Evolutionary conservation across 2,888 invertebrate species (phyloP).

Genomic region (Seira musarum): DNA sequence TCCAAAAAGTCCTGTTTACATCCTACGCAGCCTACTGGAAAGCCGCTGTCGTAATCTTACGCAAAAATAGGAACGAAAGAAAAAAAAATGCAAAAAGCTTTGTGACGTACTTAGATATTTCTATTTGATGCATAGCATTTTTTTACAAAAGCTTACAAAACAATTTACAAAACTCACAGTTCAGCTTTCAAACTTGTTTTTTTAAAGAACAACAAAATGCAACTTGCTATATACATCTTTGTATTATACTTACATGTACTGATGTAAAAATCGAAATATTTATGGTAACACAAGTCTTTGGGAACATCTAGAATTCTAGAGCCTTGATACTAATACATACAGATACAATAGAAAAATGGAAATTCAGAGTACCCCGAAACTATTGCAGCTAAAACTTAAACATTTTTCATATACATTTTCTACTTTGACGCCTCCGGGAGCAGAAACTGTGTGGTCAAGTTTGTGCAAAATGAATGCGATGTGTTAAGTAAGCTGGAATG

Average conservation of each 20-base stretch:
- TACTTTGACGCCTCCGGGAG: too few relatives aligned
- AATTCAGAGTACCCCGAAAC: background rate
- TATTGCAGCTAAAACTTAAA: background rate
- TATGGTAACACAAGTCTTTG: constrained; percentile 54
- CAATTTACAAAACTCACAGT: background rate
- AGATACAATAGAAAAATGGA: background rate
- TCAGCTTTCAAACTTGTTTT: background rate
- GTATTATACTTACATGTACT: background rate
- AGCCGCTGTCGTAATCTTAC: background rate
- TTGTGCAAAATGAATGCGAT: too few relatives aligned
- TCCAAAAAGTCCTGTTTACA: background rate
- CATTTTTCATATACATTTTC: too few relatives aligned
- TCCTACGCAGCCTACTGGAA: background rate
- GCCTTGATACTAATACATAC: background rate
- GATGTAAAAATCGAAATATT: background rate
- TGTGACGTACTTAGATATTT: too few relatives aligned
- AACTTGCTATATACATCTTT: background rate
- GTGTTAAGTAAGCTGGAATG: too few relatives aligned
- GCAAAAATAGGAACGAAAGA: background rate
- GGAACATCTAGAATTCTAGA: constrained; percentile 21
- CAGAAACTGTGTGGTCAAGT: too few relatives aligned
- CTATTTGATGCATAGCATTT: constrained; percentile 30
- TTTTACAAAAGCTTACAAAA: background rate
- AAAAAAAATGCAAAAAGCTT: constrained; percentile 14
- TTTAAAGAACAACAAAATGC: background rate